Evolutionary conservation across 2,113 vertebrate genomes (phyloP).

Genomic region (Eulemur macaco): DNA sequence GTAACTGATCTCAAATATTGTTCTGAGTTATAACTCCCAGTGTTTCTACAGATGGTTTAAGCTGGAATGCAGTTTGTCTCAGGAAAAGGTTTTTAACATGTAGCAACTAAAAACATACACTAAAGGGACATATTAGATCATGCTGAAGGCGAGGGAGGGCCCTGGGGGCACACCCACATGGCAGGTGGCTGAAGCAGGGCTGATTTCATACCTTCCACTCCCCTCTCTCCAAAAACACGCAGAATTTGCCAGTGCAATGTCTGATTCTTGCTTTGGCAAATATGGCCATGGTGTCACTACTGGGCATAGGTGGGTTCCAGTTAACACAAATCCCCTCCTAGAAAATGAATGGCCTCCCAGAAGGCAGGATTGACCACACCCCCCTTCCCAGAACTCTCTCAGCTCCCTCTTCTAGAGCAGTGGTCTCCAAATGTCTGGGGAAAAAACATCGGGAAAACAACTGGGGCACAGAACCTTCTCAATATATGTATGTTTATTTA

Average conservation of each 20-base stretch:
- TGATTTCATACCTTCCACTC: constrained; percentile 22
- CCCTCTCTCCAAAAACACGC: constrained; percentile 12
- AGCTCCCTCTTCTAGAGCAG: not conserved
- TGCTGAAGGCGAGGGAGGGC: not conserved
- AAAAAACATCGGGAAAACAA: not conserved
- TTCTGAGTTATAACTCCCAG: not conserved
- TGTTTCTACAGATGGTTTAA: constrained; percentile 1
- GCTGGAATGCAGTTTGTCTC: not conserved
- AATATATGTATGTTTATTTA: not conserved
- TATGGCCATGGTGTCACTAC: not conserved
- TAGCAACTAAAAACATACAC: not conserved
- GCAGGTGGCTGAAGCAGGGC: not conserved
- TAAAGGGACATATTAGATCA: constrained; percentile 2
- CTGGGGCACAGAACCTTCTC: not conserved
- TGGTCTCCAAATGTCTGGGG: not conserved
- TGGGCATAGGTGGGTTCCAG: not conserved
- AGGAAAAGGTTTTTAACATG: not conserved
- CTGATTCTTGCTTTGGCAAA: constrained; percentile 6
- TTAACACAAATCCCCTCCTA: not conserved
- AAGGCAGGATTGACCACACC: accelerated
- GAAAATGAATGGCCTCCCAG: not conserved
- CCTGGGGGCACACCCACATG: not conserved
- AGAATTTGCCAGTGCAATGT: not conserved
- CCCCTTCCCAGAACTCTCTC: not conserved
- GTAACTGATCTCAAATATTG: not conserved